Evolutionary conservation across 2,797 vertebrate species (phyloP), one percentile per base, ranked within the genome.

Genomic region (Dermochelys coriacea): DNA sequence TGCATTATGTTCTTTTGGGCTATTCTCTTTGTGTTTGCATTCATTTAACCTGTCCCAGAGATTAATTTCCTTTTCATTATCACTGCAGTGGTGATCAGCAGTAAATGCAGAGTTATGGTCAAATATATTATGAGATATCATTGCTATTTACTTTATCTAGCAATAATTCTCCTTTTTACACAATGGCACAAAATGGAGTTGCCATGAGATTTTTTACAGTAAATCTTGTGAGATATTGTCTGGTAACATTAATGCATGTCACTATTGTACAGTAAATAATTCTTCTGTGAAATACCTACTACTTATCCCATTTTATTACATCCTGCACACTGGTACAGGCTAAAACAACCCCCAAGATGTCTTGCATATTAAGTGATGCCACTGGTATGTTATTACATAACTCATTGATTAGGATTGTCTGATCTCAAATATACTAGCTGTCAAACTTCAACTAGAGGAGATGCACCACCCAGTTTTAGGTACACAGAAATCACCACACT

Each of bases 31-130:
- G 68, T 0, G 16, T 94, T 89, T 64, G 87, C 90, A 85, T 96
- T 97, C 96, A 87, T 96, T 97, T 92, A 95, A 95, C 93, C 94
- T 52, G 86, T 89, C 93, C 95, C 95, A 93, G 96, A 97, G 97
- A 96, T 98, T 96, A 97, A 98, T 98, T 97, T 83, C 82, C 94
- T 94, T 91, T 80, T 94, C 97, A 95, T 96, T 97, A 93, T 94
- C 96, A 97, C 91, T n/a, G 86, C 90, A 37, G 5, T 47, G 78
- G 92, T 95, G 94, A 96, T 94, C 97, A 84, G 95, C 97, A 96
- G 97, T 97, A 96, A 96, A 95, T 83, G 93, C 1, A 97, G 95
- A 98, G 90, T 98, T 98, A 98, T 83, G 94, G 88, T 91, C 90
- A 93, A 97, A 96, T 96, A 97, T 97, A 97, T 97, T 92, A 95